Conservation (phyloP, 2,113 vertebrate species). For the Cariama cristata region DNA sequence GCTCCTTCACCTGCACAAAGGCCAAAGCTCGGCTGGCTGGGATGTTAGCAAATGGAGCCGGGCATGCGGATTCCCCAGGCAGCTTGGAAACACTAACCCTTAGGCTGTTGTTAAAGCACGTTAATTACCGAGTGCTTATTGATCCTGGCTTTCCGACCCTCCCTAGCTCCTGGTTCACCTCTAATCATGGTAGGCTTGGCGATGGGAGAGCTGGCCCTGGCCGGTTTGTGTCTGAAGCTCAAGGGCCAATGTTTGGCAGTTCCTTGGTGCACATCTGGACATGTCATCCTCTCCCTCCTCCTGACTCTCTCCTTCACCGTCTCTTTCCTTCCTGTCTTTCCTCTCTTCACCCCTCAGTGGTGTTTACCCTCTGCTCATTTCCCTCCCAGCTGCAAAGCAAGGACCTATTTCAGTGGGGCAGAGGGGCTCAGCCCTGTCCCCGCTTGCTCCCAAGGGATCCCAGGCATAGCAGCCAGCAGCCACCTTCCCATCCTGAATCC, state of each 20-base stretch:
- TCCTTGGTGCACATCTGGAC: background rate
- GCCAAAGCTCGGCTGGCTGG: background rate
- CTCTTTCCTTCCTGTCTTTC: background rate
- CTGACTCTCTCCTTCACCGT: accelerated
- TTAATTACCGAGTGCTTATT: conserved; percentile 44
- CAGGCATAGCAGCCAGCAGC: background rate
- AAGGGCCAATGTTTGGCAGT: background rate
- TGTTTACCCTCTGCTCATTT: background rate
- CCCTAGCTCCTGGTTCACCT: background rate
- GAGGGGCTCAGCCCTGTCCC: background rate
- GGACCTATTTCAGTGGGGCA: background rate
- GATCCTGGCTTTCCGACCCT: background rate
- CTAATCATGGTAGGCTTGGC: background rate
- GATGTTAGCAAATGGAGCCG: background rate
- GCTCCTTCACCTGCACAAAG: background rate
- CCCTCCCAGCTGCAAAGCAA: background rate
- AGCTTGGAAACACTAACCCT: background rate
- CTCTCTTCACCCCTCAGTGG: background rate
- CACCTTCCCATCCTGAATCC: background rate
- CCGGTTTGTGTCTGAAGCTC: background rate
- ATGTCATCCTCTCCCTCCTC: background rate
- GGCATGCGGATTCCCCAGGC: background rate
- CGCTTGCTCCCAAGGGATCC: background rate
- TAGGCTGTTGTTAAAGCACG: conserved; percentile 13
- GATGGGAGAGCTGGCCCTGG: background rate